Evolutionary conservation across 1,140 invertebrate genomes (phyloP).

Genomic region (Rhopalosiphum padi): DNA sequence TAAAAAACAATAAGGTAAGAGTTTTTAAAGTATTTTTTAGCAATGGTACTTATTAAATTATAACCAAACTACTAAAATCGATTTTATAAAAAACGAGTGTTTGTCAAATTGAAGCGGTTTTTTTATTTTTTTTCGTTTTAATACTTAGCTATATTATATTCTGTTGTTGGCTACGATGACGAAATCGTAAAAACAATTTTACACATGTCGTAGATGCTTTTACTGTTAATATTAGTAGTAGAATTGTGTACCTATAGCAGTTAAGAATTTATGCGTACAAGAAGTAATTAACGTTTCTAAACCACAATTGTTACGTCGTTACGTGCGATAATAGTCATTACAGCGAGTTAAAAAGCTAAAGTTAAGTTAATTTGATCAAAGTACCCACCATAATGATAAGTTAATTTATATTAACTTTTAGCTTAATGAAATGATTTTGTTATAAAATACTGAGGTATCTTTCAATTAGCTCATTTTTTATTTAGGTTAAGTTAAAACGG

Average conservation of each 20-base stretch:
- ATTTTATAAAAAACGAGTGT: background rate
- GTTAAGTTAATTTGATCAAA: background rate
- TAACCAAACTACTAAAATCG: background rate
- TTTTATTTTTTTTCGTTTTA: background rate
- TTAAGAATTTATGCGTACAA: background rate
- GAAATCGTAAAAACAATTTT: background rate
- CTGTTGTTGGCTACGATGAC: background rate
- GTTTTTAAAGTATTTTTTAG: background rate
- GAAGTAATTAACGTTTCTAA: background rate
- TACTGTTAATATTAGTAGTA: background rate
- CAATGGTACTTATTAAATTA: background rate
- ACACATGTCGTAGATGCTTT: background rate
- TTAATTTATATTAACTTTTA: slow-evolving; percentile 7
- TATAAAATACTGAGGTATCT: background rate
- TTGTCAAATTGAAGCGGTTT: background rate
- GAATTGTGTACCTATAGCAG: background rate
- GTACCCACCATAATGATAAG: background rate
- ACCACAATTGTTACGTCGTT: background rate
- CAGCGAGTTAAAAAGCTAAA: background rate
- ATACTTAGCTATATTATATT: background rate
- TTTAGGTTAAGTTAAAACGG: background rate
- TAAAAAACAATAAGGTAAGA: background rate
- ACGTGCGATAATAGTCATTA: background rate
- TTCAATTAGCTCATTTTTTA: background rate
- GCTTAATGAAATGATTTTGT: background rate